Conservation (phyloP, 2,113 vertebrate species). For the Phalacrocorax pelagicus region DNA sequence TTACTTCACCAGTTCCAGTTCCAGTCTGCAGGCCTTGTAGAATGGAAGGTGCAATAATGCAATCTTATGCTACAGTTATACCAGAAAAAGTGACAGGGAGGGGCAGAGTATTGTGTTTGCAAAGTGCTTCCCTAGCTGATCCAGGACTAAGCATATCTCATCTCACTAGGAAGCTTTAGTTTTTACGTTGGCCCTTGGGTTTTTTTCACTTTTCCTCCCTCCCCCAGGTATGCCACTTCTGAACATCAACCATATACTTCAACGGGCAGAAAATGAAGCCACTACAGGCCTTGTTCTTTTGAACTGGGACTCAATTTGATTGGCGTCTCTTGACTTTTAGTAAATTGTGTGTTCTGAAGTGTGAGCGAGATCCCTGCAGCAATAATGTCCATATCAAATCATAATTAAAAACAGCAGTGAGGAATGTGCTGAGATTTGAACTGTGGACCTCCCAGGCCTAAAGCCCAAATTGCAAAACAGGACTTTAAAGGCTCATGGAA, state of each 20-base stretch:
- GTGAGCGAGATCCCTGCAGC: slow-evolving; percentile 33
- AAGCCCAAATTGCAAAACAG: slow-evolving; percentile 50
- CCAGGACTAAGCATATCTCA: not conserved
- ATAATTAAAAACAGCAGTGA: slow-evolving; percentile 58
- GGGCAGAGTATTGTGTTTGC: not conserved
- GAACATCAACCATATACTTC: slow-evolving; percentile 27
- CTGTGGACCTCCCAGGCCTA: slow-evolving; percentile 31
- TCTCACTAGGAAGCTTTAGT: not conserved
- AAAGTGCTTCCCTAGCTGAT: slow-evolving; percentile 1
- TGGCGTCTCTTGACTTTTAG: slow-evolving; percentile 22
- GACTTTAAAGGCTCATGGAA: slow-evolving; percentile 64
- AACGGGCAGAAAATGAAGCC: slow-evolving; percentile 26
- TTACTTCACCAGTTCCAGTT: not conserved
- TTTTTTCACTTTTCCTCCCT: slow-evolving; percentile 31
- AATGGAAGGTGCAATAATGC: not conserved
- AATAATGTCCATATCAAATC: slow-evolving; percentile 56
- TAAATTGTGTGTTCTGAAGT: slow-evolving; percentile 38
- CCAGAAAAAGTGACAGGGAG: not conserved
- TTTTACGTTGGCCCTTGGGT: not conserved
- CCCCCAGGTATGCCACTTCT: slow-evolving; percentile 16
- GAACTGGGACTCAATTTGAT: not conserved
- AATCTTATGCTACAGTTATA: not conserved
- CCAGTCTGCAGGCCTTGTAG: not conserved
- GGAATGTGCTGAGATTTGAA: slow-evolving; percentile 51
- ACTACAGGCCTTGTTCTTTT: slow-evolving; percentile 15